Percentiles rank a stretch among this genome's conserved stretches.
Conservation (phyloP, 2,113 vertebrate genomes). For the Acanthisitta chloris region DNA sequence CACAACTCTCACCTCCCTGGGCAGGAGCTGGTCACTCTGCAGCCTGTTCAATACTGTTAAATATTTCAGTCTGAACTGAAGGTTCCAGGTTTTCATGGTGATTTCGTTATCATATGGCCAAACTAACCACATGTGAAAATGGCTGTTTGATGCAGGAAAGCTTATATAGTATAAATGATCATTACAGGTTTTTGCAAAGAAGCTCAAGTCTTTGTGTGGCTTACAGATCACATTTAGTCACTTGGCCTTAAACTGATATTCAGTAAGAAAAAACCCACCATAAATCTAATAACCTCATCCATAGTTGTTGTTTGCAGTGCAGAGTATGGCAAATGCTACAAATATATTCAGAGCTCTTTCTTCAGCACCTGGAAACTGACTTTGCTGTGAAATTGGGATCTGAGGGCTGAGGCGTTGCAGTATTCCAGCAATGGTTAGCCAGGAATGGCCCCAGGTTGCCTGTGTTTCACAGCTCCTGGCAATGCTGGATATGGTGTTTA, state of each 20-base stretch:
- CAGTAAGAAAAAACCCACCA: rapidly evolving
- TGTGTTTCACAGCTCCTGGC: background rate
- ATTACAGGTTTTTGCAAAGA: background rate
- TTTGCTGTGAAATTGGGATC: background rate
- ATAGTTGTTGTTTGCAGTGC: background rate
- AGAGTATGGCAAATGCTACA: background rate
- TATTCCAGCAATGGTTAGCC: background rate
- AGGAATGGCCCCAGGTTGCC: background rate
- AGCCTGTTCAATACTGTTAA: background rate
- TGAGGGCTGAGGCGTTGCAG: background rate
- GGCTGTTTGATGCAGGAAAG: background rate
- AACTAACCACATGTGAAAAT: background rate
- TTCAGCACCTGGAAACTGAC: background rate
- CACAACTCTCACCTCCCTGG: background rate
- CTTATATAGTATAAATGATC: background rate
- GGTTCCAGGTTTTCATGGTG: background rate
- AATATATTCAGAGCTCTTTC: background rate
- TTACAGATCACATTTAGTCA: background rate
- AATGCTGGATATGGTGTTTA: background rate
- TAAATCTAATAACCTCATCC: background rate
- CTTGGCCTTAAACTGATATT: background rate
- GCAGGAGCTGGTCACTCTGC: background rate
- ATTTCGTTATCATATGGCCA: background rate
- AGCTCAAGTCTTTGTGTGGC: background rate
- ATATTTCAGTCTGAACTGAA: background rate